Evolutionary conservation across 2,113 vertebrate genomes (phyloP), one percentile per base, ranked within the genome.

Genomic region (Ifrita kowaldi): DNA sequence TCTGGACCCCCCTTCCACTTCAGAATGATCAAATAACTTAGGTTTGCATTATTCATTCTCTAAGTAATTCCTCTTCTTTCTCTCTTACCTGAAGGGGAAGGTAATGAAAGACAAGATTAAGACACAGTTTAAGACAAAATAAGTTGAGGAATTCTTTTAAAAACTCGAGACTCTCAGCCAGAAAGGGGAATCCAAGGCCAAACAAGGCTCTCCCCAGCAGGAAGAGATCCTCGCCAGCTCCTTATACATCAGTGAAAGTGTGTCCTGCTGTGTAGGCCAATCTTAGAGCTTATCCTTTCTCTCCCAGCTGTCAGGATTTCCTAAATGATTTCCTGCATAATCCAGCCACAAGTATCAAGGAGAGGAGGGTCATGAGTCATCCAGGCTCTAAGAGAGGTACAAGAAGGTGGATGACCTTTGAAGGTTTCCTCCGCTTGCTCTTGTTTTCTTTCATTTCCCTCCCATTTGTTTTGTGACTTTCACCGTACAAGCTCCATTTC

Each of bases 231-330:
- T 81, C 6, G 8, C 14, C 39, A 21, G 59, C 73, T 94, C 79
- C 87, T 93, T 74, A 33, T 20, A 73, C 65, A n/a, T 89, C 87
- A 96, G 84, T 80, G 95, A 96, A 95, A 96, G 81, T 86, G 75
- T 94, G 71, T 93, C 86, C 89, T 84, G 28, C 76, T 97, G 94
- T 80, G 76, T 82, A 81, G 84, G 89, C 85, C 87, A 93, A 65
- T 94, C 90, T 94, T 83, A 59, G 69, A 84, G 79, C 44, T 96
- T 97, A 97, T 97, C 95, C 94, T 91, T 93, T 95, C 92, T 95
- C 79, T 87, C 80, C 73, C 92, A 96, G 94, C 94, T 96, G 94
- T 92, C 89, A 95, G 90, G 89, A 90, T 95, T 96, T 97, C 92
- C 92, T 91, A 80, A 94, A 65, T 85, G 64, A 85, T 89, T 94